phyloP scores from a whole-genome alignment of 2,797 vertebrate genomes.

The Basileuterus tristriatus region DNA sequence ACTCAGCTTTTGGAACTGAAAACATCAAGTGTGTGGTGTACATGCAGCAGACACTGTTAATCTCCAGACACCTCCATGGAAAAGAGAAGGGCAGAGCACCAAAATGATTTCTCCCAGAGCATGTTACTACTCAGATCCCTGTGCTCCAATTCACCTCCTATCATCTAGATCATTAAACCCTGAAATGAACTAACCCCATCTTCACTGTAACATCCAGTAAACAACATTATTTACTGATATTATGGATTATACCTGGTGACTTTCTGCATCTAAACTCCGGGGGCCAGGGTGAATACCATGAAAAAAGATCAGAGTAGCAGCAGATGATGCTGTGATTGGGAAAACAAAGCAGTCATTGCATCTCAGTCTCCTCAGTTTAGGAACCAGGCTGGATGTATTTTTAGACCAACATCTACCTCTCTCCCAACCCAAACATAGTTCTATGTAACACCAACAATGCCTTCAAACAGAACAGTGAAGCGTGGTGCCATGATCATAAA shows the following conservation, averaged over 20 bases:
- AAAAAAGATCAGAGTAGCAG: not conserved
- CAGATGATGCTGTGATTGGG: not conserved
- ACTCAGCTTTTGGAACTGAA: not conserved
- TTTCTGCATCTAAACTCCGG: not conserved
- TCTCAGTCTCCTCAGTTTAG: not conserved
- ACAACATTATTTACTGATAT: not conserved
- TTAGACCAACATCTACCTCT: not conserved
- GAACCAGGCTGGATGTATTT: not conserved
- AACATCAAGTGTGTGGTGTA: not conserved
- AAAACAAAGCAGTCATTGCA: not conserved
- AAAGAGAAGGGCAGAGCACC: not conserved
- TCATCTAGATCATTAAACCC: not conserved
- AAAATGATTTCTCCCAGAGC: not conserved
- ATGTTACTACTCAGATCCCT: fast-evolving
- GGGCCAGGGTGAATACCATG: not conserved
- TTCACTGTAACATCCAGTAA: not conserved
- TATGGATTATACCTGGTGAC: not conserved
- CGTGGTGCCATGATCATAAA: fast-evolving
- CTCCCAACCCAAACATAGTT: not conserved
- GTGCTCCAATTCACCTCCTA: not conserved
- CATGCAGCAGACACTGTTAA: not conserved
- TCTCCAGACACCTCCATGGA: not conserved
- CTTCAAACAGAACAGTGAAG: not conserved
- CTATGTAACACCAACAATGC: not conserved
- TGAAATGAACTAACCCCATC: not conserved